phyloP scores from a whole-genome alignment of 2,113 vertebrate genomes.

The Maccullochella peelii region DNA sequence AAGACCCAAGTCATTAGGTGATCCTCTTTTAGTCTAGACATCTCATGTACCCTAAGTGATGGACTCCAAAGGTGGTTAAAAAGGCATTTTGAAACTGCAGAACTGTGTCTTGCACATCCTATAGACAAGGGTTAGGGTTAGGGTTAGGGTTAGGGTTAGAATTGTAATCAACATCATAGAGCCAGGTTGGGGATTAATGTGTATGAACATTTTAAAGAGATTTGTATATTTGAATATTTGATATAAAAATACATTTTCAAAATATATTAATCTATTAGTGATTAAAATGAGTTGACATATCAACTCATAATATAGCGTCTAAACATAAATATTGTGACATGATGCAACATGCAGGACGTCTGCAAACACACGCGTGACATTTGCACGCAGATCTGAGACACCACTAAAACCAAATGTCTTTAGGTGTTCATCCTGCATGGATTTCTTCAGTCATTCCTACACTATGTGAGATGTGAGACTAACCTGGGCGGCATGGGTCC shows the following conservation, averaged over 20 bases:
- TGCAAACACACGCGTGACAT: too few relatives aligned
- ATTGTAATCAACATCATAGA: background rate
- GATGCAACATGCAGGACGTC: too few relatives aligned
- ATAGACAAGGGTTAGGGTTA: too few relatives aligned
- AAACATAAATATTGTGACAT: background rate
- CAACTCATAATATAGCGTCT: background rate
- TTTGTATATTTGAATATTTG: background rate
- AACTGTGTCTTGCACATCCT: too few relatives aligned
- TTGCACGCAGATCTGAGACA: background rate
- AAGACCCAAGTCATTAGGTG: background rate
- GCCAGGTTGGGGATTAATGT: background rate
- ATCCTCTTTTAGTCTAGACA: background rate
- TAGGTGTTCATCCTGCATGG: background rate
- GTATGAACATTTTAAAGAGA: too few relatives aligned
- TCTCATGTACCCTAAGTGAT: background rate
- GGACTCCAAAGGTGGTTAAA: background rate
- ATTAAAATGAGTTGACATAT: background rate
- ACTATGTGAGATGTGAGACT: constrained; percentile 1
- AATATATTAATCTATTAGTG: background rate
- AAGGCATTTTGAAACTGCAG: background rate
- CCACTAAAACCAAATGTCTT: background rate
- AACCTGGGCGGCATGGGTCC: constrained; percentile 95
- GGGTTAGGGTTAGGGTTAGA: too few relatives aligned
- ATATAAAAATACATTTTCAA: too few relatives aligned
- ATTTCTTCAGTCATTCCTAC: background rate